These are phyloP conservation scores for Actinernus sp. DNA, from an alignment of 92 coral and sea anemone species.

Conservation along the genomic window DNA sequence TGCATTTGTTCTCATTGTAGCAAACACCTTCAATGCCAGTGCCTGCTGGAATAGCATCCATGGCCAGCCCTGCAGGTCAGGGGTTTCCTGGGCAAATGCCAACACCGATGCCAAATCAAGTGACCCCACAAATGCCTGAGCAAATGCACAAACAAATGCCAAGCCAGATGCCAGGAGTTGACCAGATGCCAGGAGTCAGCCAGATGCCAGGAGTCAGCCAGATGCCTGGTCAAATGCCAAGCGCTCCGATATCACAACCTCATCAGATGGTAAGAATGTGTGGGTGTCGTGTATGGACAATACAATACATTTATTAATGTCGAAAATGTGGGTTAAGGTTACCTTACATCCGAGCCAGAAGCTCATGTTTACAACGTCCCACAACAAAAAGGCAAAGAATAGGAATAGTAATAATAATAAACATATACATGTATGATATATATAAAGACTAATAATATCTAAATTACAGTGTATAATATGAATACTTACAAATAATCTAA, in stretches of 20 bases:
- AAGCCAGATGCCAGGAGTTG: conserved; percentile 12
- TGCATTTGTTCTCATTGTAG: conserved; percentile 4
- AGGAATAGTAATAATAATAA: too few species aligned
- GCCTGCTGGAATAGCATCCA: conserved; percentile 22
- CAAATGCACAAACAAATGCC: conserved; percentile 35
- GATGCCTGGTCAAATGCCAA: neutral
- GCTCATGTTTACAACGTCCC: too few species aligned
- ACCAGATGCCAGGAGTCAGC: conserved; percentile 9
- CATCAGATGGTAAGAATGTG: too few species aligned
- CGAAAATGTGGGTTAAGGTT: too few species aligned
- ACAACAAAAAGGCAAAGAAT: too few species aligned
- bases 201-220: neutral
- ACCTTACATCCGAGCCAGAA: too few species aligned
- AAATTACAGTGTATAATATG: too few species aligned
- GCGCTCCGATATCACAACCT: conserved; percentile 4
- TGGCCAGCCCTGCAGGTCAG: conserved; percentile 54
- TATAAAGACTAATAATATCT: too few species aligned
- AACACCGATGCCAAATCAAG: conserved; percentile 33
- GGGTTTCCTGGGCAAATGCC: conserved; percentile 44
- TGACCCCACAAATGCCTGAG: conserved; percentile 9
- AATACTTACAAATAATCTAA: too few species aligned
- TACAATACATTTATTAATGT: too few species aligned
- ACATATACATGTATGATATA: too few species aligned
- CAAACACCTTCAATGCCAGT: conserved; percentile 25
- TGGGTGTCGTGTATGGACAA: too few species aligned